phyloP scores from a whole-genome alignment of 1,140 invertebrate species.

The Leptinotarsa texana region DNA sequence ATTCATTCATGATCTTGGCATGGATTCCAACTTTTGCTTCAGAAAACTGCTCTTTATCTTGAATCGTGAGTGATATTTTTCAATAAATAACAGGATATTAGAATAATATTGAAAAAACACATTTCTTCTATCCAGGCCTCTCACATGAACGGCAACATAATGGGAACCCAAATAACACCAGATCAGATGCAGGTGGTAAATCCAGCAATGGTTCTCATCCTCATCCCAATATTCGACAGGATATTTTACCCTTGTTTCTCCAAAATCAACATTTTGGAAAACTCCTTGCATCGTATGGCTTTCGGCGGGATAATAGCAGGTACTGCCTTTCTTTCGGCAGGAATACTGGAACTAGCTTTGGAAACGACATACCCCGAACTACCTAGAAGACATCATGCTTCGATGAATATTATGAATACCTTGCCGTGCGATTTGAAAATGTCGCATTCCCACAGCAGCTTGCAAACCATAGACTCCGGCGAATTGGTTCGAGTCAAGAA shows the following conservation, averaged over 20 bases:
- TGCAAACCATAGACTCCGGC: slow-evolving; percentile 37
- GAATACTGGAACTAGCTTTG: slow-evolving; percentile 46
- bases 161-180: slow-evolving; percentile 60
- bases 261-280: slow-evolving; percentile 54
- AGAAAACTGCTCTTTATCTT: too few species aligned
- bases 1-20: too few species aligned
- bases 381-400: slow-evolving; percentile 43
- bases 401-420: slow-evolving; percentile 52
- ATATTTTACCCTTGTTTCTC: slow-evolving; percentile 59
- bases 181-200: slow-evolving; percentile 73
- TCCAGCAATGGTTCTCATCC: slow-evolving; percentile 66
- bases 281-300: slow-evolving; percentile 68
- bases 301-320: slow-evolving; percentile 68
- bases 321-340: slow-evolving; percentile 59
- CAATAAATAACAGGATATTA: too few species aligned
- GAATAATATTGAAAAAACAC: too few species aligned
- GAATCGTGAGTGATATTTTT: too few species aligned
- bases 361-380: slow-evolving; percentile 48
- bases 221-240: slow-evolving; percentile 70
- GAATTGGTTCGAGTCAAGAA: slow-evolving; percentile 42
- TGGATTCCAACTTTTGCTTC: too few species aligned
- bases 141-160: slow-evolving; percentile 66
- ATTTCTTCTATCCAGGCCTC: slow-evolving; percentile 63
- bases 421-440: slow-evolving; percentile 47
- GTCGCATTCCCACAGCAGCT: slow-evolving; percentile 37